Evolutionary conservation across 2,113 vertebrate species (phyloP).

Genomic region (Oryzias javanicus): DNA sequence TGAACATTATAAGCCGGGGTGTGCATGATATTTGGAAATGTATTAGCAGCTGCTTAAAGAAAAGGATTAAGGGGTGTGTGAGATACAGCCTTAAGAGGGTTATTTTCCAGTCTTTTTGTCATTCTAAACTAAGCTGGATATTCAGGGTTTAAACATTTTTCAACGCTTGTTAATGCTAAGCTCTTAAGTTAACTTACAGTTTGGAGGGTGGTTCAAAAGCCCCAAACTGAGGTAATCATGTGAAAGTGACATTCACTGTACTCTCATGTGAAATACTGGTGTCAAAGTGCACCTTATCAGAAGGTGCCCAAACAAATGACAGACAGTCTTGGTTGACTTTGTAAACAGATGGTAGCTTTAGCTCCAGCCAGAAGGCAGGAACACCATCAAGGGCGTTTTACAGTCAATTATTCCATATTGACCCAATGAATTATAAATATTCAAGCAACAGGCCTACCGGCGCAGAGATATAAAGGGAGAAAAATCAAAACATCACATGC

Average conservation of each 20-base stretch:
- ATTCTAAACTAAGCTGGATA: conserved; percentile 59
- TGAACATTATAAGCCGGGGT: conserved; percentile 53
- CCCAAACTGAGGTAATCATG: conserved; percentile 15
- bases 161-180: conserved; percentile 24
- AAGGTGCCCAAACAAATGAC: conserved; percentile 38
- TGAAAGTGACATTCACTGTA: conserved; percentile 25
- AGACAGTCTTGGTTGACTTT: conserved; percentile 67
- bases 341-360: conserved; percentile 72
- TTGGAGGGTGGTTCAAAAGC: conserved; percentile 6
- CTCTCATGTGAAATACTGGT: conserved; percentile 25
- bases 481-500: conserved; percentile 9
- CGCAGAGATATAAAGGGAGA: conserved; percentile 25
- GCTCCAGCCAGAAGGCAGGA: conserved; percentile 61
- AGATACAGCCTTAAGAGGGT: conserved; percentile 55
- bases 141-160: conserved; percentile 47
- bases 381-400: conserved; percentile 62
- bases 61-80: conserved; percentile 43
- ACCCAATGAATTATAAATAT: conserved; percentile 57
- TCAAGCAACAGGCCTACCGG: conserved; percentile 41
- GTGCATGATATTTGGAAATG: conserved; percentile 58
- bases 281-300: conserved; percentile 36
- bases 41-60: conserved; percentile 59
- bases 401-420: conserved; percentile 62
- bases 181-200: conserved; percentile 22
- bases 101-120: conserved; percentile 41